Base-by-base conservation (phyloP, 1,140 invertebrate species). In the Bombus huntii region DNA sequence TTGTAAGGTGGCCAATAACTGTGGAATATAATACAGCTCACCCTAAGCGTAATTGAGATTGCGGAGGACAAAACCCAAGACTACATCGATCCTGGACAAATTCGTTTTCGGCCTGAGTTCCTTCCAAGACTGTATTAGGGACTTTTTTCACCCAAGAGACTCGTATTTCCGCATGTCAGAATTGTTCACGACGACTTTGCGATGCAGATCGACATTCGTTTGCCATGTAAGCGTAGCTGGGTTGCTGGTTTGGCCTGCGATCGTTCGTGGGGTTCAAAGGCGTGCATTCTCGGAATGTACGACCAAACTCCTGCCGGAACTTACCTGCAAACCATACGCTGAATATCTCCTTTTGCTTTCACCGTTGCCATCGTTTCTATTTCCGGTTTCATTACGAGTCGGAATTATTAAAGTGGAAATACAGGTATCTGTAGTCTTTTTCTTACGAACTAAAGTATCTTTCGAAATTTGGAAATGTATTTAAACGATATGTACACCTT, bases 291-390 rank as follows among this genome's bases (percentile, higher is more conserved):
- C 95, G 95, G 91, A 97, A 97, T 1, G 96, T 96, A 28, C 96
- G 95, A 42, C 94, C 95, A 88, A 97, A 97, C 92, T 97, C 96
- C 62, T 95, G 94, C 15, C 96, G 96, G 92, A 97, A 97, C 94
- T 97, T 97, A 87, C 90, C 91, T 92, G 83, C 13, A 91, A 92
- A 91, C 68, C 70, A 90, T 25, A 91, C 34, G 76, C 39, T 80
- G 70, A 80, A 82, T 85, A 25, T 89, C 80, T 85, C 39, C 71
- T n/a, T 68, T 22, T 73, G 5, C 28, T 34, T 82, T 39, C 10
- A 74, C 65, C 34, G 34, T 76, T n/a, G 15, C 18, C 25, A 12
- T 37, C 22, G 59, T 53, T 59, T 28, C 28, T 62, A 72, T 31
- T 62, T 44, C 9, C 81, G 22, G 47, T 68, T 22, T 28, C 34